These are phyloP conservation scores for Sula dactylatra DNA, from an alignment of 2,113 vertebrate genomes.

Conservation along the genomic window DNA sequence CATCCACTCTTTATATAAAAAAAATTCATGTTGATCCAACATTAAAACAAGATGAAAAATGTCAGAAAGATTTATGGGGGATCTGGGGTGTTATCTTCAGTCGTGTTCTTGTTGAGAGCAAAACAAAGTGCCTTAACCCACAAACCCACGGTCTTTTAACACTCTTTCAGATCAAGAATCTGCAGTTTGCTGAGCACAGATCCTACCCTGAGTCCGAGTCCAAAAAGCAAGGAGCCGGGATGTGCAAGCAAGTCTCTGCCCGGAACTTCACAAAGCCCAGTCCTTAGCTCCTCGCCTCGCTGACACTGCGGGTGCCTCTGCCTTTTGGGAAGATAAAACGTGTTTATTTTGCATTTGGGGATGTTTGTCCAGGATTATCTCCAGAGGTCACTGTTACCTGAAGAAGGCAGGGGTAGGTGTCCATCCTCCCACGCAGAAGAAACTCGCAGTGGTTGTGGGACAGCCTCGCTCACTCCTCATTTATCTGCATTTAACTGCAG, in stretches of 20 bases:
- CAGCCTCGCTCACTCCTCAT: background rate
- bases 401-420: background rate
- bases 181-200: background rate
- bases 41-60: background rate
- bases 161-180: background rate
- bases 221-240: background rate
- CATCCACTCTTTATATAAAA: background rate
- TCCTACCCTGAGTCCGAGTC: background rate
- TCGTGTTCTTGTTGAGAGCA: rapidly evolving
- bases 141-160: rapidly evolving
- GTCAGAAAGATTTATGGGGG: background rate
- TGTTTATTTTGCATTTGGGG: no score
- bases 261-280: background rate
- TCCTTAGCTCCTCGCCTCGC: rapidly evolving
- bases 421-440: background rate
- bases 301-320: rapidly evolving
- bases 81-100: background rate
- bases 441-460: rapidly evolving
- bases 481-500: background rate
- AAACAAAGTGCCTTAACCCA: background rate
- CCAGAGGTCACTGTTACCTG: background rate
- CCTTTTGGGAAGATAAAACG: background rate
- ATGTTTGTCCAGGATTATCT: rapidly evolving
- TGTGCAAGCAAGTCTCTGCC: background rate
- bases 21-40: background rate